Evolutionary conservation across 2,888 invertebrate genomes (phyloP), one percentile per base, ranked within the genome.

Genomic region (Polymixis lichenea): DNA sequence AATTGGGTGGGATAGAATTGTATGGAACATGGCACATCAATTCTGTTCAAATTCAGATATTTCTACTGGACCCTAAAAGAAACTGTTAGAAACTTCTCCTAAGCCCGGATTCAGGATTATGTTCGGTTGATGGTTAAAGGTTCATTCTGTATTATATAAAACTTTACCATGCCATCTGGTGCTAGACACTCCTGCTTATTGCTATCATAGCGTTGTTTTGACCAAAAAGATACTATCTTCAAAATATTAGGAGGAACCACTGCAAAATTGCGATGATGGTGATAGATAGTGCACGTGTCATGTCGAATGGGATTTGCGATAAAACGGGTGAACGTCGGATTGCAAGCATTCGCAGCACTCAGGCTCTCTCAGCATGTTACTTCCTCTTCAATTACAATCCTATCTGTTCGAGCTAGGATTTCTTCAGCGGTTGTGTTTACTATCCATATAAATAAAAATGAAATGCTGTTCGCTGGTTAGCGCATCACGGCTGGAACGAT

Each of bases 251-350:
- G 25, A 13, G n/a, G 8, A 64, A 65, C 58, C 49, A 62, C 69
- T 74, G 58, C 32, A 58, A 62, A 76, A 74, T 78, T 77, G 77
- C 28, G 66, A 55, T 17, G 28, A 58, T 66, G 3, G 61, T 71
- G 66, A 81, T 61, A 76, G 71, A 81, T 78, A 72, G 56, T 58
- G 60, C 73, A 49, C 32, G 32, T 64, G 69, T 64, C 60, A 64
- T 62, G 70, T 28, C 6, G 43, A 71, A 74, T 62, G n/a, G 28
- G 25, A 80, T 78, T 76, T 76, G 76, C 73, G 72, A 67, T 72
- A 74, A 72, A 70, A 66, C 43, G n/a, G 78, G 65, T 62, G 69
- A 75, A 74, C 66, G 55, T 60, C 55, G 28, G 22, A 15, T 62
- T 58, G 28, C 56, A 65, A 65, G 53, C 22, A 58, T 49, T 67